Evolutionary conservation across 1,140 invertebrate species (phyloP).

Genomic region (Microplitis demolitor): DNA sequence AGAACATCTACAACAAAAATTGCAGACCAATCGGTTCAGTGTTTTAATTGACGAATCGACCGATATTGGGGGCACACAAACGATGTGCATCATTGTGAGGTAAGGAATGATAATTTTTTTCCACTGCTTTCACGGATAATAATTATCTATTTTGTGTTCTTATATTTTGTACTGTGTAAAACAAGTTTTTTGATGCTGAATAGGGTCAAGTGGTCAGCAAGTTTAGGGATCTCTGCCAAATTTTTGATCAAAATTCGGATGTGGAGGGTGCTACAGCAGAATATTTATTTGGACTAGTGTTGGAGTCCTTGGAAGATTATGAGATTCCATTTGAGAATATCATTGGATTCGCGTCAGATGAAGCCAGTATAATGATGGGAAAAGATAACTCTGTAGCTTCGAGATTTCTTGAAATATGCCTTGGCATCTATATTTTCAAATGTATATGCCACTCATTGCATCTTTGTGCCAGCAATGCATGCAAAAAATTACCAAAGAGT

Average conservation of each 20-base stretch:
- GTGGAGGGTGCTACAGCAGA: conserved; percentile 39
- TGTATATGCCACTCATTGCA: conserved; percentile 56
- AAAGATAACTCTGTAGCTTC: conserved; percentile 43
- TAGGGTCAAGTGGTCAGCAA: conserved; percentile 34
- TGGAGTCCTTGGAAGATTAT: conserved; percentile 36
- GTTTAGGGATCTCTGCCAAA: conserved; percentile 44
- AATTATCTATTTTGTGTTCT: conserved; percentile 4
- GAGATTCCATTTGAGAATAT: conserved; percentile 46
- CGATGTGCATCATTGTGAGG: no score
- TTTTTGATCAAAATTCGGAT: conserved; percentile 36
- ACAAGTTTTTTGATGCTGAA: conserved; percentile 40
- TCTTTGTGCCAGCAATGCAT: conserved; percentile 47
- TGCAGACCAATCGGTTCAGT: neutral
- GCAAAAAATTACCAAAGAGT: conserved; percentile 43
- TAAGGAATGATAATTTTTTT: conserved; percentile 20
- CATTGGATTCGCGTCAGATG: conserved; percentile 52
- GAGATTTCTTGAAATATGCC: conserved; percentile 36
- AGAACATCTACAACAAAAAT: neutral
- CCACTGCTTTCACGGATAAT: conserved; percentile 5
- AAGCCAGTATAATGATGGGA: conserved; percentile 50
- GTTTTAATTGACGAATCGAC: conserved; percentile 32
- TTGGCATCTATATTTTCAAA: conserved; percentile 48
- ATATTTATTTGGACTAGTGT: conserved; percentile 38
- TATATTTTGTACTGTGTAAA: conserved; percentile 21
- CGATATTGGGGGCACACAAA: conserved; percentile 28